Evolutionary conservation across 2,797 vertebrate genomes (phyloP).

Genomic region (Pangasius djambal): DNA sequence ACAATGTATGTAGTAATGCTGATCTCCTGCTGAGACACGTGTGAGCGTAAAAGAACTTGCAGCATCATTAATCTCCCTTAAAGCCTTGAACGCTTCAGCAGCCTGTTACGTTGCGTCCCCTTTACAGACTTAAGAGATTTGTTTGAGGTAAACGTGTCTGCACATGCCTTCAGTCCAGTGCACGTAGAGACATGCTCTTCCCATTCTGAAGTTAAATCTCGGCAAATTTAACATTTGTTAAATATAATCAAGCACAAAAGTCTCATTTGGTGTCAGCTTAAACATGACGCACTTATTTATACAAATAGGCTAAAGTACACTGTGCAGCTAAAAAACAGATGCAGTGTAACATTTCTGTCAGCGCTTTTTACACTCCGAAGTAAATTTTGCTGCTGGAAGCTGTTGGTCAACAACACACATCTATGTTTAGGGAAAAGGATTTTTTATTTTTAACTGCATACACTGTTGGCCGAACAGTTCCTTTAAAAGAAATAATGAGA

Average conservation of each 20-base stretch:
- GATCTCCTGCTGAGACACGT: background rate
- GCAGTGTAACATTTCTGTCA: background rate
- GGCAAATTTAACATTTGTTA: background rate
- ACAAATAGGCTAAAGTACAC: background rate
- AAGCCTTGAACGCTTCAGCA: background rate
- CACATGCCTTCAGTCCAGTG: background rate
- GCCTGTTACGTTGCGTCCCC: background rate
- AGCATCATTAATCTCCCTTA: background rate
- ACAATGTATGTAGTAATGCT: too few relatives aligned
- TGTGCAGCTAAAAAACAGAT: too few relatives aligned
- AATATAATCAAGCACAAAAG: background rate
- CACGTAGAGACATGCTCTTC: background rate
- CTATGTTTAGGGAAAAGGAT: background rate
- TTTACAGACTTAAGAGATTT: slow-evolving; percentile 7
- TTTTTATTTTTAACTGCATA: background rate
- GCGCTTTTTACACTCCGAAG: background rate
- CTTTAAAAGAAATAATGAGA: background rate
- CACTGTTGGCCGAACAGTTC: background rate
- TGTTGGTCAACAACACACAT: background rate
- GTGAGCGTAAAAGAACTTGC: background rate
- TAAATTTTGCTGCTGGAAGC: background rate
- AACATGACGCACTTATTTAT: background rate
- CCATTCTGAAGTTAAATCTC: background rate
- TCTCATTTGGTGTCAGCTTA: background rate
- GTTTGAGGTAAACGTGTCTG: background rate